Percentiles rank a stretch among this genome's conserved stretches.
These are phyloP conservation scores for Cricetomys ansorgei DNA, from an alignment of 2,113 vertebrate genomes.

Conservation along the genomic window DNA sequence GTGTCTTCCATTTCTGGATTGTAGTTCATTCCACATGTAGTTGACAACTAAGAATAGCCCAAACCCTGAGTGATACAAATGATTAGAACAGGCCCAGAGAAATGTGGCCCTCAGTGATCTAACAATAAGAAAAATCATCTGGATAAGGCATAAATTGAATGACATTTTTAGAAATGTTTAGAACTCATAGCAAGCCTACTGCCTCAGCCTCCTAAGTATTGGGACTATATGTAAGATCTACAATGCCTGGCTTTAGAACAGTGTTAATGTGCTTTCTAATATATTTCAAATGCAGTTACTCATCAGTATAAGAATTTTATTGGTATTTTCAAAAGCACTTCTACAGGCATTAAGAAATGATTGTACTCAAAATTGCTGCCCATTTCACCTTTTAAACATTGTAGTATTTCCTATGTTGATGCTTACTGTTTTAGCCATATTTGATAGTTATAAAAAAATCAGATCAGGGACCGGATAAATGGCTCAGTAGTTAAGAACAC, in stretches of 20 bases:
- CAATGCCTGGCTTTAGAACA: background rate
- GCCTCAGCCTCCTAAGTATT: background rate
- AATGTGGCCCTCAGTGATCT: conserved; percentile 9
- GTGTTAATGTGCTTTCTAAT: conserved; percentile 17
- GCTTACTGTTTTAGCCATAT: background rate
- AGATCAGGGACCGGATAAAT: background rate
- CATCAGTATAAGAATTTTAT: background rate
- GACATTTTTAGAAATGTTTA: background rate
- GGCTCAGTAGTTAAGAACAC: background rate
- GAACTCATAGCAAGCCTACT: background rate
- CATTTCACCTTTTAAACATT: conserved; percentile 1
- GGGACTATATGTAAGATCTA: background rate
- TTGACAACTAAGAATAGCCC: no score
- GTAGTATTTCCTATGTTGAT: conserved; percentile 39
- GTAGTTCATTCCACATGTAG: no score
- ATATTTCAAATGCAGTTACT: conserved; percentile 38
- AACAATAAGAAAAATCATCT: conserved; percentile 5
- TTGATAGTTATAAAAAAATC: conserved; percentile 42
- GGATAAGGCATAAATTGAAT: background rate
- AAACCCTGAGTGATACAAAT: background rate
- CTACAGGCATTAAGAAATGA: background rate
- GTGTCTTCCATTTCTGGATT: no score
- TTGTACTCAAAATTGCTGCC: background rate
- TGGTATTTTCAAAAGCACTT: background rate
- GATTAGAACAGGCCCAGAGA: conserved; percentile 9